Evolutionary conservation across 2,888 invertebrate genomes (phyloP), one percentile per base, ranked within the genome.

Genomic region (Alloplasta piceator): DNA sequence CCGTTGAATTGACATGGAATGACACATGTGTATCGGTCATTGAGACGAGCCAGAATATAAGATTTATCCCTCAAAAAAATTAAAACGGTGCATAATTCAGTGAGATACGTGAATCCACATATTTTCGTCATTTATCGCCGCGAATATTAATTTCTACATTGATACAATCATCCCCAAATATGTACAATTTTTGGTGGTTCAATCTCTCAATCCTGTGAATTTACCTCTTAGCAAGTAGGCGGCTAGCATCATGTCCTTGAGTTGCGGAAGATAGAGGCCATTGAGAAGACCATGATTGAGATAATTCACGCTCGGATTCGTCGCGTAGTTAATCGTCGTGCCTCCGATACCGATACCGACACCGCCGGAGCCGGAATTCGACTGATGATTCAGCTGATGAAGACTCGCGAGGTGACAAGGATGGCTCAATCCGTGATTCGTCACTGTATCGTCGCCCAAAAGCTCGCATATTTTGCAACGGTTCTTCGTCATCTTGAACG

Each of bases 161-260:
- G 26, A 26, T 26, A 26, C 26, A 26, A 26, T 26, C 26, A 26
- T 26, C 26, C 26, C 26, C 26, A 3, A 26, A 26, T 26, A 26
- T 26, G 26, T 26, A 26, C 26, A 7, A 38, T 43, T 9, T 43
- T 43, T 43, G 43, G 4, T 43, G 26, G 26, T 43, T 9, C 6
- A 50, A n/a, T 41, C 7, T 6, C 26, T 43, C 55, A 12, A 43
- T 26, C 41, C 52, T 50, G 41, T 9, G 36, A 55, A 79, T 81
- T 78, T 84, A 95, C 95, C 95, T 95, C 94, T 93, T 87, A 95
- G 93, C 90, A 95, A 93, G 92, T 94, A 95, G 86, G 95, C 94
- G 83, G 94, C 94, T 87, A 95, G 92, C 93, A 95, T 93, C 93
- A 95, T 94, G 91, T 95, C 94, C 92, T 94, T 94, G 88, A 95